These are phyloP conservation scores for Sciurus niger DNA, from an alignment of 2,113 vertebrate genomes.

Conservation along the genomic window DNA sequence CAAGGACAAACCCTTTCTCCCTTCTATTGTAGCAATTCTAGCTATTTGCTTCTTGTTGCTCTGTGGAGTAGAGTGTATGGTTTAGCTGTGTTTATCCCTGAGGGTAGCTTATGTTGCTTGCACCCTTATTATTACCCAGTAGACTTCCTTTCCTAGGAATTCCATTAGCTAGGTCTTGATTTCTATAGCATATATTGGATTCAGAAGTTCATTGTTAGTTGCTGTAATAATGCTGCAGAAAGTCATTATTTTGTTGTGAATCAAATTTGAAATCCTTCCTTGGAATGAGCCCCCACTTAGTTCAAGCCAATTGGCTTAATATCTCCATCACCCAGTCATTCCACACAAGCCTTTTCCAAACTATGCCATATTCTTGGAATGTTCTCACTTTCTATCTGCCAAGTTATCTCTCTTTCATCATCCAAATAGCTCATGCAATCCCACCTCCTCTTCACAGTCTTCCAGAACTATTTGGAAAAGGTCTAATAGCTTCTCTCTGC, in stretches of 20 bases:
- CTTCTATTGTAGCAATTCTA: background rate
- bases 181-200: background rate
- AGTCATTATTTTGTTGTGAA: constrained; percentile 81
- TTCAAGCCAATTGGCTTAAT: constrained; percentile 76
- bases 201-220: constrained; percentile 52
- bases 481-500: constrained; percentile 67
- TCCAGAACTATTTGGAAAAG: constrained; percentile 77
- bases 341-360: constrained; percentile 73
- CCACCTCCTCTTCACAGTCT: constrained; percentile 72
- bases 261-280: constrained; percentile 77
- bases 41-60: background rate
- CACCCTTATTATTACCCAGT: no score
- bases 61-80: fast-evolving
- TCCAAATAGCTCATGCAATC: constrained; percentile 77
- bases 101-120: fast-evolving
- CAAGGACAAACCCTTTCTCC: fast-evolving
- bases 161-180: background rate
- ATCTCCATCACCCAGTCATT: constrained; percentile 72
- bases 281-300: constrained; percentile 60
- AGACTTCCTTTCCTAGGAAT: background rate
- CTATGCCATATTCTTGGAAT: constrained; percentile 80
- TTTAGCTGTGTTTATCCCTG: background rate
- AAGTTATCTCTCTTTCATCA: constrained; percentile 78
- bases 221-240: constrained; percentile 66
- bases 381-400: constrained; percentile 62